Base-by-base conservation (phyloP, 1,140 invertebrate genomes). In the Nephila pilipes region DNA sequence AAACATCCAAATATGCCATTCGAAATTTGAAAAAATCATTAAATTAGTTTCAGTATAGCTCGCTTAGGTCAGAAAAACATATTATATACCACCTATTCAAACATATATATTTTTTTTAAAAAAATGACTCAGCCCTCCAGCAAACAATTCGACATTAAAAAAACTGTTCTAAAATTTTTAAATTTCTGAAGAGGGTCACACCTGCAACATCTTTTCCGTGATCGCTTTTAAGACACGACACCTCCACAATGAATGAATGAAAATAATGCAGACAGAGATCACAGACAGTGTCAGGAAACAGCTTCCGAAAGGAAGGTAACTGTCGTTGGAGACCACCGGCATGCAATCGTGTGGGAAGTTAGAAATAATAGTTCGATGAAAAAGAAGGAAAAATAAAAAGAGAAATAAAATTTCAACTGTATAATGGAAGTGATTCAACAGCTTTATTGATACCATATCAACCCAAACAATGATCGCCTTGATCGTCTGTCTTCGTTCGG, bases 401-500 rank as follows among this genome's bases (percentile, higher is more conserved):
- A 75, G 69, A 25, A 75, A 75, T 75, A 75, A 36, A 75, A 75
- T 75, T 75, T 29, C 5, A 29, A 75, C 29, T 32, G 2, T 75
- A 75, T 32, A 75, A 75, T 32, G 69, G 32, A 14, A 75, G 29
- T 75, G 69, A 75, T 75, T 75, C 69, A 75, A 36, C 69, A 75
- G 69, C 32, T 22, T 75, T 75, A 75, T 75, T 75, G 69, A 75
- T 75, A 75, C 69, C 65, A 75, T 75, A 75, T 75, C 65, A 75
- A 75, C 14, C 65, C 69, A 60, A 60, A 90, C 88, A 81, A 90
- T 81, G 54, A 90, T 81, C 55, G 54, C 25, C 32, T 90, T 81
- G 69, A 90, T 81, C 55, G 65, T 65, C 58, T 90, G 38, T 90
- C 32, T 57, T 60, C 60, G 22, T 29, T 38, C 55, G 54, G 57